Base-by-base conservation (phyloP, 2,113 vertebrate species). In the Ciconia maguari region DNA sequence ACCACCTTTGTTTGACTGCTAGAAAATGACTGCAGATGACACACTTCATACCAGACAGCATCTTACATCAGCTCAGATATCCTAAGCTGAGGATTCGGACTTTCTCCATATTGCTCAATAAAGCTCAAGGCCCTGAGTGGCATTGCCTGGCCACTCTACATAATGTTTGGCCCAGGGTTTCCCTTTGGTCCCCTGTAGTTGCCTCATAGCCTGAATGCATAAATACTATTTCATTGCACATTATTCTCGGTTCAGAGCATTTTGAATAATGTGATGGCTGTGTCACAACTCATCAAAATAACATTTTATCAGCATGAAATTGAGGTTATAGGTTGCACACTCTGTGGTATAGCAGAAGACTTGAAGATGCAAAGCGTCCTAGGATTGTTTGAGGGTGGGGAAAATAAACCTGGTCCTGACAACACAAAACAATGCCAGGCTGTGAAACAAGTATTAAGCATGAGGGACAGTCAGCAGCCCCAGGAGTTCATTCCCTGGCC, bases 271-370 rank as follows among this genome's bases (percentile, higher is more conserved):
- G 29, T 11, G 41, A 34, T 38, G 19, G 30, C 5, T 52, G 14
- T 70, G 64, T 70, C 86, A 89, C 76, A 89, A 49, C 32, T 90
- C 66, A 88, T 87, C 89, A 80, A 92, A 92, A 70, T 83, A 83
- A n/a, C 60, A 46, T 72, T 96, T 94, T 68, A 89, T 77, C 80
- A 83, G 72, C n/a, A 90, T 4, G 20, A 88, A 93, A 94, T 14
- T 72, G 41, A 93, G 49, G 36, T 62, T 86, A 49, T 36, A 77
- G 8, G 54, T 83, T 96, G 58, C 36, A 51, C 3, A 3, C 21
- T 66, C n/a, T n/a, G 26, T 9, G 51, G 25, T 49, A 44, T 13
- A 52, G 58, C 79, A 89, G 68, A 89, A 90, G 36, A 16, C 86
- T 74, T 81, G 49, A 77, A 92, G 83, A 36, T 74, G 41, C 49